Evolutionary conservation across 2,113 vertebrate genomes (phyloP).

Genomic region (Budorcas taxicolor): DNA sequence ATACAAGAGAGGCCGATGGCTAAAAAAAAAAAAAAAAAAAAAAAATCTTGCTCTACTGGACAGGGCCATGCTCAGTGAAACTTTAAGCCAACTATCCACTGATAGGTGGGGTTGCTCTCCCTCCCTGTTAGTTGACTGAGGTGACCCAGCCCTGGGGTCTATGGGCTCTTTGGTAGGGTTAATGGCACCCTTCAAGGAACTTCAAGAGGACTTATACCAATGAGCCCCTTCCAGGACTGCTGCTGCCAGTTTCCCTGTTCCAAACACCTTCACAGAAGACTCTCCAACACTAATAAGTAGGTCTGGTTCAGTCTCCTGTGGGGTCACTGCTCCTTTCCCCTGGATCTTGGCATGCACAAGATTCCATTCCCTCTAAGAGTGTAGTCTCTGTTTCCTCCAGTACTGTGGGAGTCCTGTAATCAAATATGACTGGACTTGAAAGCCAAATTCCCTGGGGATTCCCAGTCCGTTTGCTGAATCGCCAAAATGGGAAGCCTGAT

Average conservation of each 20-base stretch:
- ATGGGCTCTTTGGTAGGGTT: background rate
- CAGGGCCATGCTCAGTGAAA: background rate
- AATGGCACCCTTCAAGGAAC: background rate
- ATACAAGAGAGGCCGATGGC: background rate
- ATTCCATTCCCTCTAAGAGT: background rate
- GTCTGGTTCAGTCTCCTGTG: background rate
- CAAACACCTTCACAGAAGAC: background rate
- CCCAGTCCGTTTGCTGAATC: background rate
- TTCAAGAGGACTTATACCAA: background rate
- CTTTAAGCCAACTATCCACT: background rate
- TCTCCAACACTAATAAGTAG: background rate
- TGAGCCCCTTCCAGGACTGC: background rate
- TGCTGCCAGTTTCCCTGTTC: background rate
- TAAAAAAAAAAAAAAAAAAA: background rate
- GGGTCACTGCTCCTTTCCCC: background rate
- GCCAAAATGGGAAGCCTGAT: background rate
- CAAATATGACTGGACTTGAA: background rate
- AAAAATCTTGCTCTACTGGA: background rate
- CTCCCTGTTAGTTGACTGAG: background rate
- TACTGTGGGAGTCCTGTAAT: background rate
- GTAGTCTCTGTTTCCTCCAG: background rate
- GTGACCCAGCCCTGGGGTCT: background rate
- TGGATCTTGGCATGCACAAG: background rate
- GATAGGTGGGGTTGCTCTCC: background rate
- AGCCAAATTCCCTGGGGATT: background rate